Evolutionary conservation across 2,797 vertebrate species (phyloP).

Genomic region (Anas acuta): DNA sequence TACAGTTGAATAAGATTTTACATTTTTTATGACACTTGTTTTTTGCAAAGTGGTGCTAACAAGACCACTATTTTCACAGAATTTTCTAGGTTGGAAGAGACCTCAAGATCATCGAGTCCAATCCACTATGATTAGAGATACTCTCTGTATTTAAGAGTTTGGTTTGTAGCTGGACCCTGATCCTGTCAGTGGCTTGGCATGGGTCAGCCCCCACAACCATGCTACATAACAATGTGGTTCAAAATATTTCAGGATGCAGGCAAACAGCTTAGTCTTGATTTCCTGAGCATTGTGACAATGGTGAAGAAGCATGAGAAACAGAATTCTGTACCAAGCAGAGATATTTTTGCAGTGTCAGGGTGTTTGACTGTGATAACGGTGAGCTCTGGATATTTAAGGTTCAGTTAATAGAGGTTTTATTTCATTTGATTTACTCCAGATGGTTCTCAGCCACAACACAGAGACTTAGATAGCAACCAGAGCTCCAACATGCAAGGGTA

Average conservation of each 20-base stretch:
- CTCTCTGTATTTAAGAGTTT: neutral
- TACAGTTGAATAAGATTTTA: neutral
- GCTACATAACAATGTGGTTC: neutral
- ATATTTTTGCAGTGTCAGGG: slow-evolving; percentile 13
- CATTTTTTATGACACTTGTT: neutral
- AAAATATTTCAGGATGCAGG: neutral
- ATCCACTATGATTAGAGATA: neutral
- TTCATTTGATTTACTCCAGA: slow-evolving; percentile 69
- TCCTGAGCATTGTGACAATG: neutral
- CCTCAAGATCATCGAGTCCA: too few species aligned
- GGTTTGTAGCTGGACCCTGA: neutral
- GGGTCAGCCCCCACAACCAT: neutral
- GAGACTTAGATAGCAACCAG: slow-evolving; percentile 55
- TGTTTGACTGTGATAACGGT: slow-evolving; percentile 10
- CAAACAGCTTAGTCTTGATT: neutral
- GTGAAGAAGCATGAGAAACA: neutral
- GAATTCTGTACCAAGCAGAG: neutral
- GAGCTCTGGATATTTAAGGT: slow-evolving; percentile 45
- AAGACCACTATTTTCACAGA: too few species aligned
- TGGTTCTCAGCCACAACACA: slow-evolving; percentile 54
- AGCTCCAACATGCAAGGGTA: slow-evolving; percentile 9
- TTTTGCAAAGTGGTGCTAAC: neutral
- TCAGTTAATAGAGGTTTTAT: slow-evolving; percentile 66
- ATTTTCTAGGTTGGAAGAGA: too few species aligned
- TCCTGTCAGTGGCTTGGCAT: neutral